Evolutionary conservation across 1,140 invertebrate species (phyloP).

Genomic region (Aradophagus sp.): DNA sequence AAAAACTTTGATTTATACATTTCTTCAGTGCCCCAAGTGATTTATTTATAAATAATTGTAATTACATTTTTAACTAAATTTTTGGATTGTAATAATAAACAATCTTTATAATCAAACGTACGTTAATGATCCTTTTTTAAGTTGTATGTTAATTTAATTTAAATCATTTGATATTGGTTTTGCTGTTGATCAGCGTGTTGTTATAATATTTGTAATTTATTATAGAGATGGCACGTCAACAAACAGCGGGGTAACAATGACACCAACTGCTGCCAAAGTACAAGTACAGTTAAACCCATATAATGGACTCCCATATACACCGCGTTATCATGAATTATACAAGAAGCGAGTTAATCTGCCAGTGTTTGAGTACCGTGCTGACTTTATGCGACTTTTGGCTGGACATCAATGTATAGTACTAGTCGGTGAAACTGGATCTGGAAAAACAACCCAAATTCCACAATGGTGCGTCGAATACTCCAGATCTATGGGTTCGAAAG

Average conservation of each 20-base stretch:
- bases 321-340: constrained; percentile 87
- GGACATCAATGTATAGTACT: constrained; percentile 94
- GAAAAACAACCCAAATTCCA: constrained; percentile 97
- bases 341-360: constrained; percentile 93
- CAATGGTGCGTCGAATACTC: constrained; percentile 97
- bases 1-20: no score
- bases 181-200: background rate
- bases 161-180: no score
- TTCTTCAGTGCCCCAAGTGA: no score
- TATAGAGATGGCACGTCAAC: constrained; percentile 67
- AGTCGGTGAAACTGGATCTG: constrained; percentile 97
- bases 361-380: constrained; percentile 97
- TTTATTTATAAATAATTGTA: no score
- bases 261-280: no score
- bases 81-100: no score
- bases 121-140: no score
- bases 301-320: constrained; percentile 85
- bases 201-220: no score
- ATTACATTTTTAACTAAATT: no score
- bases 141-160: no score
- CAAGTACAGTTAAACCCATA: constrained; percentile 81
- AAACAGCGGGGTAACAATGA: constrained; percentile 54
- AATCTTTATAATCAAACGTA: no score
- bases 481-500: constrained; percentile 81
- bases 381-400: constrained; percentile 94